Percentiles rank a stretch among this genome's conserved stretches.
These are phyloP conservation scores for Yponomeuta malinellus DNA, from an alignment of 2,888 invertebrate genomes.

Conservation along the genomic window DNA sequence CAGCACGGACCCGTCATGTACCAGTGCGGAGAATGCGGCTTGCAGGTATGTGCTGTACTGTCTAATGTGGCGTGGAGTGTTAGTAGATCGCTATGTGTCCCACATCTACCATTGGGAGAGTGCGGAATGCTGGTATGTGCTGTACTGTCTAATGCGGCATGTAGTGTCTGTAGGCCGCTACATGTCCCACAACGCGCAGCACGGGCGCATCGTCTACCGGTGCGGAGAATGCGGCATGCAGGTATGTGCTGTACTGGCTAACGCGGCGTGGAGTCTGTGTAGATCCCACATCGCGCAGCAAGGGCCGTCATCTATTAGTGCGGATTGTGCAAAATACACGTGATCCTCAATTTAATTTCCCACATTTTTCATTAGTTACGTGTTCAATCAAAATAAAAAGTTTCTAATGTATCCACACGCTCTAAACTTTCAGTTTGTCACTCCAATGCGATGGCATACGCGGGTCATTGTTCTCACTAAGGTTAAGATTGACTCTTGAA, in stretches of 20 bases:
- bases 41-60: conserved; percentile 20
- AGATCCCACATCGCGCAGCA: too few relatives aligned
- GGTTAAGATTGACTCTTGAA: not conserved
- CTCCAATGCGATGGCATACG: too few relatives aligned
- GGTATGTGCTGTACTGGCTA: not conserved
- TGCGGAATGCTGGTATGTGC: conserved; percentile 43
- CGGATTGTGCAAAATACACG: too few relatives aligned
- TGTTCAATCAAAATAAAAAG: too few relatives aligned
- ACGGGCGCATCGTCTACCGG: conserved; percentile 77
- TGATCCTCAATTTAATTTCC: too few relatives aligned
- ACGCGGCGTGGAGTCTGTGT: too few relatives aligned
- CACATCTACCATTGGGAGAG: conserved; percentile 77
- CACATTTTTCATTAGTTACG: too few relatives aligned
- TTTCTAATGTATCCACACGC: too few relatives aligned
- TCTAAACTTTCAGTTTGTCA: too few relatives aligned
- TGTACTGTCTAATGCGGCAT: conserved; percentile 31
- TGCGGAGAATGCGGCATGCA: conserved; percentile 68
- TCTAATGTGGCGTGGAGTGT: conserved; percentile 37
- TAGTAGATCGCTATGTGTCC: conserved; percentile 67
- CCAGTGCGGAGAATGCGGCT: conserved; percentile 73
- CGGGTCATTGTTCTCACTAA: too few relatives aligned
- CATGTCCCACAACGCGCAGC: conserved; percentile 76
- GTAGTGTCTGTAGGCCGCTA: conserved; percentile 56
- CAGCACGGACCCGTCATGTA: conserved; percentile 78
- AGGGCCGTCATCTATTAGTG: too few relatives aligned